Conservation (phyloP, 1,140 invertebrate species). For the Branchinecta lindahli region DNA sequence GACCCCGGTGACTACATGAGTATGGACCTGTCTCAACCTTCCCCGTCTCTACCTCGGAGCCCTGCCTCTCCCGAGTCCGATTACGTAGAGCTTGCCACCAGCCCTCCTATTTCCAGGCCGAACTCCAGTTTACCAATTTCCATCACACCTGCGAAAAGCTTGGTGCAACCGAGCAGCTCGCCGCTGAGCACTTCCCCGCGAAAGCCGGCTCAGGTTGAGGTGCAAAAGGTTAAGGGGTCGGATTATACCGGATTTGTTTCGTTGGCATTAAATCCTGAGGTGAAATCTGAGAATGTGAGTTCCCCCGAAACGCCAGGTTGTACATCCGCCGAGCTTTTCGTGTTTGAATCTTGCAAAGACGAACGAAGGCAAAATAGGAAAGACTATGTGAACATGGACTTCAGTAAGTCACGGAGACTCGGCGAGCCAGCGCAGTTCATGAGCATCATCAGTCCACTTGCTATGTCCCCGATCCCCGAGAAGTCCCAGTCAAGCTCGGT, state of each 20-base stretch:
- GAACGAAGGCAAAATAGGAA: neutral
- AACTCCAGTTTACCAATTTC: slow-evolving; percentile 3
- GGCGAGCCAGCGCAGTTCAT: neutral
- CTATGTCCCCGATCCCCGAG: neutral
- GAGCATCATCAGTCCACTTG: neutral
- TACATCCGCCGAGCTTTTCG: neutral
- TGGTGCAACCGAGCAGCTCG: neutral
- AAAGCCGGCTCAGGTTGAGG: neutral
- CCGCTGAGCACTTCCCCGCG: neutral
- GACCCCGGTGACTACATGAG: neutral
- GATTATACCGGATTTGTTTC: neutral
- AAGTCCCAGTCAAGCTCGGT: slow-evolving; percentile 8
- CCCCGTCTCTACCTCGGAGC: neutral
- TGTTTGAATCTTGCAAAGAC: neutral
- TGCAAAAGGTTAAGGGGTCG: neutral
- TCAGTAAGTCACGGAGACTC: neutral
- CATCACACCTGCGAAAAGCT: neutral
- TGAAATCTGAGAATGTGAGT: neutral
- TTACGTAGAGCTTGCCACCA: neutral
- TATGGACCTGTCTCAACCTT: neutral
- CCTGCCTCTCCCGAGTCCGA: neutral
- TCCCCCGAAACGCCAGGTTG: neutral
- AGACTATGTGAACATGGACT: neutral
- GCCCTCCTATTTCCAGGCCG: neutral
- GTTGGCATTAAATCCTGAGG: neutral